Evolutionary conservation across 2,113 vertebrate species (phyloP).

Genomic region (Eulacestoma nigropectus): DNA sequence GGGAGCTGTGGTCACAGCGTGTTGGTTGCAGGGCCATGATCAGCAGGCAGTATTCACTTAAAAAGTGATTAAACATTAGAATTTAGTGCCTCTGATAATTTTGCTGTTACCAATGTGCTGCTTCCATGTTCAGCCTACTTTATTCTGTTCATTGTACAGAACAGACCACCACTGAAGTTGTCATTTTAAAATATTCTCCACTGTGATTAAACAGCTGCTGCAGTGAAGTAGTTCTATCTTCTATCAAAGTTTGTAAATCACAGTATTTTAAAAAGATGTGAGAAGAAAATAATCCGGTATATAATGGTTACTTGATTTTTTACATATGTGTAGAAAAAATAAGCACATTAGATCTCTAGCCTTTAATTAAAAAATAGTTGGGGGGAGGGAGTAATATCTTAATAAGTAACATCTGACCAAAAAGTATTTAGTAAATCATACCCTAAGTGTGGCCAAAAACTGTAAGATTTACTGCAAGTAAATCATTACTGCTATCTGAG

Average conservation of each 20-base stretch:
- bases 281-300: constrained; percentile 8
- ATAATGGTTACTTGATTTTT: constrained; percentile 63
- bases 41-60: not conserved
- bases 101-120: not conserved
- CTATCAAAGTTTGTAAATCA: constrained; percentile 16
- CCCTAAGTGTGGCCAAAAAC: constrained; percentile 59
- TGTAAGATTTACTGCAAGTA: constrained; percentile 62
- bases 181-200: not conserved
- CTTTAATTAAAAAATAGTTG: constrained; percentile 72
- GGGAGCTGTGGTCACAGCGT: not conserved
- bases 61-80: not conserved
- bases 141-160: not conserved
- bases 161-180: constrained; percentile 35
- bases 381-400: constrained; percentile 45
- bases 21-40: not conserved
- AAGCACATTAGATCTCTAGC: constrained; percentile 58
- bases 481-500: constrained; percentile 76
- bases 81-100: not conserved
- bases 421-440: constrained; percentile 42
- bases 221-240: not conserved
- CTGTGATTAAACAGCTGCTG: constrained; percentile 32
- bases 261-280: not conserved
- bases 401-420: constrained; percentile 70
- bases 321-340: constrained; percentile 59
- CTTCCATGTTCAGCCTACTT: not conserved